These are phyloP conservation scores for Leptonema lineaticorne DNA, from an alignment of 1,140 invertebrate genomes.

Conservation along the genomic window DNA sequence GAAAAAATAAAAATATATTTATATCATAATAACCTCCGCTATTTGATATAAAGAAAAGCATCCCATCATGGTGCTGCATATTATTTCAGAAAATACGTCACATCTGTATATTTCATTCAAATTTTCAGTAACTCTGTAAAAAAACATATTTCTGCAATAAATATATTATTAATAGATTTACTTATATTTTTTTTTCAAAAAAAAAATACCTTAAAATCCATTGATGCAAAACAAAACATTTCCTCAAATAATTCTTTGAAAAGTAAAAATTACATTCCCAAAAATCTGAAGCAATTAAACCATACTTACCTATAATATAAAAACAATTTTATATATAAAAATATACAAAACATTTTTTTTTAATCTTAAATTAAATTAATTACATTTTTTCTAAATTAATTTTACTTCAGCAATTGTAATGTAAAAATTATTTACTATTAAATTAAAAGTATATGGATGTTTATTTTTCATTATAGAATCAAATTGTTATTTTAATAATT, in stretches of 20 bases:
- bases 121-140: constrained; percentile 17
- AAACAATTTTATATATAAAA: no score
- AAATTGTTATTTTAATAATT: not conserved
- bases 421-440: no score
- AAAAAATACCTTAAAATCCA: constrained; percentile 19
- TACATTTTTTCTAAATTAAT: no score
- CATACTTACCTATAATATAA: not conserved
- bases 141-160: not conserved
- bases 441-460: not conserved
- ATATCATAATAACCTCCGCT: constrained; percentile 12
- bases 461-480: not conserved
- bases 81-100: constrained; percentile 19
- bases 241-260: constrained; percentile 3
- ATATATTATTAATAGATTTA: not conserved
- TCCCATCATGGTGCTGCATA: constrained; percentile 26
- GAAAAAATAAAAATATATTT: constrained; percentile 1
- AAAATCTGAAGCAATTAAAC: no score
- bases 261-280: constrained; percentile 2
- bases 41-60: constrained; percentile 34
- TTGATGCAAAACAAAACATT: constrained; percentile 11
- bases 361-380: no score
- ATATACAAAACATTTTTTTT: no score
- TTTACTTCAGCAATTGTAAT: no score
- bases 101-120: constrained; percentile 27
- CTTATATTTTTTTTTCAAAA: not conserved